Percentiles rank a stretch among this genome's conserved stretches.
phyloP scores from a whole-genome alignment of 2,797 vertebrate species.

The Enteromius paludinosus region DNA sequence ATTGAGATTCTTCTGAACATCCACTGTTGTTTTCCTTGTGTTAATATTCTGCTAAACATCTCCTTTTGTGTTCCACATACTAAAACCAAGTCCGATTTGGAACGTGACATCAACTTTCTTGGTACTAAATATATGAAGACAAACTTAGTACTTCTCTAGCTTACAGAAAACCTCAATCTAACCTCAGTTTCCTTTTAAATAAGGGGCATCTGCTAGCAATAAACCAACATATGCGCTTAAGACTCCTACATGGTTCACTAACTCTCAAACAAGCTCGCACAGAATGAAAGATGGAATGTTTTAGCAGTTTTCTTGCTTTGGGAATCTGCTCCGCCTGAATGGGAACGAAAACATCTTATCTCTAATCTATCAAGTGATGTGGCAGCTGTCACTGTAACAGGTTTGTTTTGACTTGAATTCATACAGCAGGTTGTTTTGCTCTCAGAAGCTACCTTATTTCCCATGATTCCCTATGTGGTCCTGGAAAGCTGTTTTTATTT shows the following conservation, averaged over 20 bases:
- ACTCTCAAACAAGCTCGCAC: slow-evolving; percentile 14
- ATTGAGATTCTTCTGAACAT: not conserved
- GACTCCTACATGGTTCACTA: slow-evolving; percentile 7
- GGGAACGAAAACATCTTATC: not conserved
- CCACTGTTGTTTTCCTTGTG: not conserved
- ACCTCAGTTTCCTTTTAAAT: slow-evolving; percentile 15
- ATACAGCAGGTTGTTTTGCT: slow-evolving; percentile 8
- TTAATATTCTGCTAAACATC: not conserved
- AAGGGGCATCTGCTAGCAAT: slow-evolving; percentile 33
- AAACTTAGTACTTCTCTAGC: not conserved
- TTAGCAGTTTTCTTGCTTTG: slow-evolving; percentile 12
- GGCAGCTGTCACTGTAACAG: slow-evolving; percentile 1
- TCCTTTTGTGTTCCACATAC: not conserved
- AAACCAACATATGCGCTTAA: slow-evolving; percentile 30
- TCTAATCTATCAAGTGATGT: slow-evolving; percentile 6
- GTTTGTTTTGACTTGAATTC: not conserved
- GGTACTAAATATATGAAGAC: not conserved
- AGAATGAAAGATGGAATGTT: slow-evolving; percentile 19
- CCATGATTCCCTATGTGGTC: not conserved
- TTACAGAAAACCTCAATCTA: not conserved
- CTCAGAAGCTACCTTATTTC: slow-evolving; percentile 5
- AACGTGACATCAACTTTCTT: not conserved
- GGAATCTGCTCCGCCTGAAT: not conserved
- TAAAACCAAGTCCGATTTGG: not conserved
- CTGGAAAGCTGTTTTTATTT: slow-evolving; percentile 6